These are phyloP conservation scores for Malthinus seriepunctatus DNA, from an alignment of 2,888 invertebrate species.

Conservation along the genomic window DNA sequence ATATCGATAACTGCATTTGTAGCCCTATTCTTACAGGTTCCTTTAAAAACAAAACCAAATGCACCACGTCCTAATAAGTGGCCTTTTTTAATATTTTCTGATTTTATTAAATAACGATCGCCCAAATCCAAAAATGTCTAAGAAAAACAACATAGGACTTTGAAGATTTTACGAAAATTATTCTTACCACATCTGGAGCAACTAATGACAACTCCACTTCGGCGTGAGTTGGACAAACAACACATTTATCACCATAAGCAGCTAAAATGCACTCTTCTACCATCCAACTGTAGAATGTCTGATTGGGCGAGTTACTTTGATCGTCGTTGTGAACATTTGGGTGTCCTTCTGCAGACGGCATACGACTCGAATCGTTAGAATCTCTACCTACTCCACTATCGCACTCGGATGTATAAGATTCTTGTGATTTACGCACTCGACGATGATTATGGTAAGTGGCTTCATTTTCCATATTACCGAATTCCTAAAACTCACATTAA, in stretches of 20 bases:
- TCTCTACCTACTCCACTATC: conserved; percentile 89
- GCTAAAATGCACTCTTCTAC: conserved; percentile 95
- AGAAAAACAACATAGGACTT: conserved; percentile 20
- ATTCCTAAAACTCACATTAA: conserved; percentile 9
- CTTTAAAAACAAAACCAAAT: conserved; percentile 95
- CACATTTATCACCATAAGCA: conserved; percentile 71
- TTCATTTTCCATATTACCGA: conserved; percentile 21
- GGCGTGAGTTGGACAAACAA: conserved; percentile 81
- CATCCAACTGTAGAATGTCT: conserved; percentile 76
- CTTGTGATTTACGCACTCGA: conserved; percentile 63
- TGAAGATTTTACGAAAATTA: neutral
- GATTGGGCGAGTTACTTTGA: conserved; percentile 37
- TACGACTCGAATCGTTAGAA: conserved; percentile 76
- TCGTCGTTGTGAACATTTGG: conserved; percentile 56
- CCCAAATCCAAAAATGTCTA: conserved; percentile 87
- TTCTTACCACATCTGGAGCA: conserved; percentile 87
- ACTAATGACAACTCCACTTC: conserved; percentile 74
- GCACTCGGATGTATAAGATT: conserved; percentile 79
- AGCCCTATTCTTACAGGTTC: conserved; percentile 66
- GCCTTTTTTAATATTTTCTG: conserved; percentile 78
- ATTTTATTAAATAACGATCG: conserved; percentile 76
- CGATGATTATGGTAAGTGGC: conserved; percentile 27
- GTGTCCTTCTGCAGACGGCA: conserved; percentile 82
- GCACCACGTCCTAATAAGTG: conserved; percentile 91
- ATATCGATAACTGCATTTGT: conserved; percentile 67